These are phyloP conservation scores for Aporophyla nigra DNA, from an alignment of 2,888 invertebrate genomes.

Conservation along the genomic window DNA sequence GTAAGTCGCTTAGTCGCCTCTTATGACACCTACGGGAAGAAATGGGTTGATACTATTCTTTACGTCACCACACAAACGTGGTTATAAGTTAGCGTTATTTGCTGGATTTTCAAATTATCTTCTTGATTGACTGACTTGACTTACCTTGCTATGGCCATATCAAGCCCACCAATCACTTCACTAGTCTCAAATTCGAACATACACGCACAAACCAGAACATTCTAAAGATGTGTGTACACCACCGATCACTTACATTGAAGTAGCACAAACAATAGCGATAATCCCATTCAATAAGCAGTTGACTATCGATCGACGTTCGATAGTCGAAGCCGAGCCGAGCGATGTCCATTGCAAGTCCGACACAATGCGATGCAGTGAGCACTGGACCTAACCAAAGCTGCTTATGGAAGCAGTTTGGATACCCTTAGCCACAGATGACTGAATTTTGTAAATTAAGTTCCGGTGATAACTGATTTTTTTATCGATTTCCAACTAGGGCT, in stretches of 20 bases:
- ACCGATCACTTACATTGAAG: constrained; percentile 58
- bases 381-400: constrained; percentile 81
- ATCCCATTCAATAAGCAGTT: constrained; percentile 62
- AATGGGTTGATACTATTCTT: too few relatives aligned
- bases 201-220: constrained; percentile 31
- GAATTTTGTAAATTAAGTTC: constrained; percentile 31
- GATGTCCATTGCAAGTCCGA: constrained; percentile 63
- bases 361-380: constrained; percentile 73
- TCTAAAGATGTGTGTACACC: constrained; percentile 45
- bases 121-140: too few relatives aligned
- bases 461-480: neutral
- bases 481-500: too few relatives aligned
- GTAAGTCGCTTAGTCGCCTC: too few relatives aligned
- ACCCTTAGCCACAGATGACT: constrained; percentile 43
- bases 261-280: constrained; percentile 63
- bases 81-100: too few relatives aligned
- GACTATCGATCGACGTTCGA: constrained; percentile 57
- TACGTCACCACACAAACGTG: too few relatives aligned
- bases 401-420: constrained; percentile 70
- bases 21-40: too few relatives aligned
- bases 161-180: neutral
- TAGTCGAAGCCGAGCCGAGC: constrained; percentile 53
- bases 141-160: too few relatives aligned
- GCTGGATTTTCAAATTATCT: too few relatives aligned
- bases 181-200: constrained; percentile 7